Conservation (phyloP, 2,113 vertebrate genomes). For the Petromus typicus region DNA sequence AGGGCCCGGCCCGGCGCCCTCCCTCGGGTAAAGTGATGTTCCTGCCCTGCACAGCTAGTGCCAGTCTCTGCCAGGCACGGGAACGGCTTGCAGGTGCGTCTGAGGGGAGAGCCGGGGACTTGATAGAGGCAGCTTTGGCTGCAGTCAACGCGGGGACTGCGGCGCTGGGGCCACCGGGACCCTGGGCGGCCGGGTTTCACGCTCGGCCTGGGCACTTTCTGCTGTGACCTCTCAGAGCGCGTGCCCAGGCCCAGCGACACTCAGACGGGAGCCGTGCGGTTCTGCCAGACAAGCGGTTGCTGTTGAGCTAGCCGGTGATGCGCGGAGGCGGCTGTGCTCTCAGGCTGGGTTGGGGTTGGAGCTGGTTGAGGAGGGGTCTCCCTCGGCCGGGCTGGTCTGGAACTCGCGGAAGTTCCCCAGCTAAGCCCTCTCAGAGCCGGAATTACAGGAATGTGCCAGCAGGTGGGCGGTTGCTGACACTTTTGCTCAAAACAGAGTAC, state of each 20-base stretch:
- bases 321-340: too few species aligned
- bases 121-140: not conserved
- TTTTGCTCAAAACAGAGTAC: not conserved
- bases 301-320: too few species aligned
- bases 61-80: too few species aligned
- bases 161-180: too few species aligned
- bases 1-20: too few species aligned
- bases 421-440: not conserved
- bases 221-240: not conserved
- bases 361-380: not conserved
- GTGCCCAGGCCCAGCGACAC: not conserved
- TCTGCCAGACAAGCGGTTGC: conserved; percentile 20
- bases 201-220: too few species aligned
- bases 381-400: not conserved
- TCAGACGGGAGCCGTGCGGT: conserved; percentile 8
- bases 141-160: not conserved
- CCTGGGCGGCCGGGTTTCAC: too few species aligned
- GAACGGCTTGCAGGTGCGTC: not conserved
- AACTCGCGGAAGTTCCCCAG: not conserved
- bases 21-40: not conserved
- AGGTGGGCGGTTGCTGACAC: not conserved
- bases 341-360: not conserved
- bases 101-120: not conserved
- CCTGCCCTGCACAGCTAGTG: not conserved
- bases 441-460: not conserved